Evolutionary conservation across 1,140 invertebrate species (phyloP).

Genomic region (Papilio polyxenes): DNA sequence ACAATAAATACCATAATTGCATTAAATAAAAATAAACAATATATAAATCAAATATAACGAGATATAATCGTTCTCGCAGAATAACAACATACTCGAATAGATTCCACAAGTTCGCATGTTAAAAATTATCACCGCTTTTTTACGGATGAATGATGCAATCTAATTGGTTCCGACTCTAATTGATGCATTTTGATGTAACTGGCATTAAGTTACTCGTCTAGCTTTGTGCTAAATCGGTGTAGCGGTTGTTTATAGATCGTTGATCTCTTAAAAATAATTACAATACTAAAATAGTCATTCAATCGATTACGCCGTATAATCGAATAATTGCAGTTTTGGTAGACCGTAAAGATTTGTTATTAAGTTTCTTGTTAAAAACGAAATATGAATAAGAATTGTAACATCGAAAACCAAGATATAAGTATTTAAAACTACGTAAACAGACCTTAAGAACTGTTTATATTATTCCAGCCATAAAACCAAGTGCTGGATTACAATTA

Average conservation of each 20-base stretch:
- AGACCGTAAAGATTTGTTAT: neutral
- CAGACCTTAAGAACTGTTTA: no score
- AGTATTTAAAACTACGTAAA: no score
- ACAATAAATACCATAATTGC: neutral
- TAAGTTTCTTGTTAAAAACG: neutral
- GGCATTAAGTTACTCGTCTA: slow-evolving; percentile 7
- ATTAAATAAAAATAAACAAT: neutral
- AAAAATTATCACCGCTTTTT: slow-evolving; percentile 11
- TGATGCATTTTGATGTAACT: slow-evolving; percentile 18
- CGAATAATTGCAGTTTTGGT: neutral
- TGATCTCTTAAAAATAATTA: slow-evolving; percentile 28
- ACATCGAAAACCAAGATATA: no score
- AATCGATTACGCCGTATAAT: slow-evolving; percentile 10
- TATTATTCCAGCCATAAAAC: no score
- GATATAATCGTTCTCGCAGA: neutral
- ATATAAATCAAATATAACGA: neutral
- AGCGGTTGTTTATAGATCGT: slow-evolving; percentile 27
- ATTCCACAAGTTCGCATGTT: slow-evolving; percentile 3
- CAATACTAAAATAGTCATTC: neutral
- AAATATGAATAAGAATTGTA: neutral
- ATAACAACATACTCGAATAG: neutral
- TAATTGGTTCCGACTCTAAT: slow-evolving; percentile 17
- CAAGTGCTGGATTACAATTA: no score
- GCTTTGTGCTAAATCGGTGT: slow-evolving; percentile 23
- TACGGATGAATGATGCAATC: slow-evolving; percentile 19